Conservation (phyloP, 2,888 invertebrate genomes). For the Leucophenga montana region DNA sequence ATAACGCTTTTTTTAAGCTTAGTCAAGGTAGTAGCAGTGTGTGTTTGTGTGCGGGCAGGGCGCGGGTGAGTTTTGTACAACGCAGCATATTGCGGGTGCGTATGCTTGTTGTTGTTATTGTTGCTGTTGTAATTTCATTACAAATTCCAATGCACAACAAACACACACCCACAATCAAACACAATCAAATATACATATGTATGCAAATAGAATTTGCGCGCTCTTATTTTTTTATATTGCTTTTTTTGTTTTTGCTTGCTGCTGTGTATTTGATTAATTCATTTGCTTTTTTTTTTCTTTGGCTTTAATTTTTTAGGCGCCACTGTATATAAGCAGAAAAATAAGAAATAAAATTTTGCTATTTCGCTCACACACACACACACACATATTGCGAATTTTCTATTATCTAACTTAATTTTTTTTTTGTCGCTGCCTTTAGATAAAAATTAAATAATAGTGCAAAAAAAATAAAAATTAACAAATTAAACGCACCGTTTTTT, state of each 20-base stretch:
- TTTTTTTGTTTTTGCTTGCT: slow-evolving; percentile 6
- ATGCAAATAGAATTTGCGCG: slow-evolving; percentile 12
- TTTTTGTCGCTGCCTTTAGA: neutral
- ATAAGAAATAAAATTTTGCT: neutral
- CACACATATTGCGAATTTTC: neutral
- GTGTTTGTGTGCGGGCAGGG: neutral
- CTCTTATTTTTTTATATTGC: slow-evolving; percentile 3
- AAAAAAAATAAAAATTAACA: neutral
- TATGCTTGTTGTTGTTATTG: slow-evolving; percentile 4
- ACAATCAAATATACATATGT: neutral
- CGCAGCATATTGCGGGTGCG: neutral
- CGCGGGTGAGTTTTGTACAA: too few species aligned
- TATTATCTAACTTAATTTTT: neutral
- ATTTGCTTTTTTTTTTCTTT: neutral
- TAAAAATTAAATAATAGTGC: slow-evolving; percentile 8
- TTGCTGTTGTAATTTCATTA: neutral
- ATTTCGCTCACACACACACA: neutral
- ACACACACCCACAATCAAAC: neutral
- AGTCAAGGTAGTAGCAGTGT: neutral
- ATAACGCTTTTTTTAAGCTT: neutral
- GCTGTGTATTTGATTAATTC: neutral
- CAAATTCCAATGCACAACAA: slow-evolving; percentile 19
- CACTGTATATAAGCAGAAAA: neutral
- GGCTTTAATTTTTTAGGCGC: slow-evolving; percentile 2
- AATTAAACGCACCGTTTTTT: slow-evolving; percentile 4